phyloP scores from a whole-genome alignment of 2,888 invertebrate genomes.

The Nesidiocoris tenuis region DNA sequence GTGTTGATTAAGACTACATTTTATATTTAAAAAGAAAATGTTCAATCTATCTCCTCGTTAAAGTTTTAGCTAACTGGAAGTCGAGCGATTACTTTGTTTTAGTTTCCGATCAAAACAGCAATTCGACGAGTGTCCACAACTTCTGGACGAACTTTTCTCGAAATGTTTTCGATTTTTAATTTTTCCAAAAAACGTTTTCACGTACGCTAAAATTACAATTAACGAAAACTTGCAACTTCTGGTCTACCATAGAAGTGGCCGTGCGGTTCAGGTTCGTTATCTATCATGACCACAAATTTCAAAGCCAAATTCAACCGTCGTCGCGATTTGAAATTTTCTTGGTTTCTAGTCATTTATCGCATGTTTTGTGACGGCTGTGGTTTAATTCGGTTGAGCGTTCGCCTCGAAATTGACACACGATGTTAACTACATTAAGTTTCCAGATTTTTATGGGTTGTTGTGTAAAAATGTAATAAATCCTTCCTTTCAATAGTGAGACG shows the following conservation, averaged over 20 bases:
- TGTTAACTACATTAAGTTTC: neutral
- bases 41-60: slow-evolving; percentile 26
- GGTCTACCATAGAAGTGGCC: too few species aligned
- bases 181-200: too few species aligned
- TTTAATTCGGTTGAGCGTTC: slow-evolving; percentile 3
- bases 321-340: too few species aligned
- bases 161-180: too few species aligned
- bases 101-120: neutral
- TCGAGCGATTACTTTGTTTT: neutral
- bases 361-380: slow-evolving; percentile 28
- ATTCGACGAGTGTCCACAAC: too few species aligned
- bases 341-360: neutral
- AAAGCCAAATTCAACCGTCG: too few species aligned
- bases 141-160: too few species aligned
- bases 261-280: too few species aligned
- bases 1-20: slow-evolving; percentile 15
- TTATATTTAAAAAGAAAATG: slow-evolving; percentile 23
- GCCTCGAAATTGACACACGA: neutral
- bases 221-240: too few species aligned
- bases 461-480: neutral
- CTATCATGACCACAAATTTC: too few species aligned
- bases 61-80: neutral
- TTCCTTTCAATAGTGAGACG: neutral
- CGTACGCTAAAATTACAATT: too few species aligned
- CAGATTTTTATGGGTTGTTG: neutral